phyloP scores from a whole-genome alignment of 2,797 vertebrate species.

The Enteromius paludinosus region DNA sequence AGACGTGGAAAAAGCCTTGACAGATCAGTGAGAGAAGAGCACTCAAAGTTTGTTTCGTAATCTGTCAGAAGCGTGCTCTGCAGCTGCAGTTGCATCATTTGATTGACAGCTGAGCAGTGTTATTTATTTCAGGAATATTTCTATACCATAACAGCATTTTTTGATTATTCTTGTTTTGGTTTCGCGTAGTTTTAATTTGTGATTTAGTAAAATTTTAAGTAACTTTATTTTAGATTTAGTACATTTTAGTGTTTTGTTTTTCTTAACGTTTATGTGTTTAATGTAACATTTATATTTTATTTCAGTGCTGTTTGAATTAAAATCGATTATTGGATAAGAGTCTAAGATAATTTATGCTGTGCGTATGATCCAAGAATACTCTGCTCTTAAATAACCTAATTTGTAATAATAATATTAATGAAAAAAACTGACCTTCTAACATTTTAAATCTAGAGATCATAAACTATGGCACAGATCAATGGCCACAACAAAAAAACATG shows the following conservation, averaged over 20 bases:
- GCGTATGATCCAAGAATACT: background rate
- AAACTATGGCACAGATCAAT: constrained; percentile 75
- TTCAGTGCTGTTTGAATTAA: background rate
- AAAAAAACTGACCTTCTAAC: background rate
- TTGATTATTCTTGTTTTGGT: background rate
- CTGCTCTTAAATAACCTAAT: background rate
- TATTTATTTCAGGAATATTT: background rate
- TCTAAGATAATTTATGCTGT: background rate
- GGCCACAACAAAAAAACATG: constrained; percentile 74
- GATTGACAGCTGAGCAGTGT: constrained; percentile 2
- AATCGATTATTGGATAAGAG: background rate
- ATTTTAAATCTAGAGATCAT: background rate
- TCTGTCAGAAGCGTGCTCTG: background rate
- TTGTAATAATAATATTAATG: too few species aligned
- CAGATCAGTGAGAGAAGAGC: background rate
- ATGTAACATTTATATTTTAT: background rate
- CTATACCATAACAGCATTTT: background rate
- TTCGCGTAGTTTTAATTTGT: background rate
- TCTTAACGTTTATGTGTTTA: background rate
- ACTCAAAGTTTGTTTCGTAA: background rate
- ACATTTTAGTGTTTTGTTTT: background rate
- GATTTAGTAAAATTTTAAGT: background rate
- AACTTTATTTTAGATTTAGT: background rate
- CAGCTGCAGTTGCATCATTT: constrained; percentile 6
- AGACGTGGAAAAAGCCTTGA: background rate